Evolutionary conservation across 1,140 invertebrate species (phyloP).

Genomic region (Drosophila kikkawai): DNA sequence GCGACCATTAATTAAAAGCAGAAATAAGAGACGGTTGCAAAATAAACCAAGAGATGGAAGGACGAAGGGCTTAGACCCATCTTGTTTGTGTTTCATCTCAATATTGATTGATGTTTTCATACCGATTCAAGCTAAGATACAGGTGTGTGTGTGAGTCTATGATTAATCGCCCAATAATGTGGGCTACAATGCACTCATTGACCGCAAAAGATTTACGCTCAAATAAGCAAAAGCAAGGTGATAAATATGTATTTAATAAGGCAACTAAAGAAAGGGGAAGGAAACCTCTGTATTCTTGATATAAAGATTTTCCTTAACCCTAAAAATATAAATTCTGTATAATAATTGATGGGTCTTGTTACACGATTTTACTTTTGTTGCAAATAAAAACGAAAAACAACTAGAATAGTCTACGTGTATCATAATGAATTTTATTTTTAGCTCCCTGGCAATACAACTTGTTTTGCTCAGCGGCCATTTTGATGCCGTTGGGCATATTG

Average conservation of each 20-base stretch:
- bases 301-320: not conserved
- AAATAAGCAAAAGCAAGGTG: not conserved
- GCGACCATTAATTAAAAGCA: constrained; percentile 31
- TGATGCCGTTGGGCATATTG: constrained; percentile 58
- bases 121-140: constrained; percentile 5
- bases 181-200: constrained; percentile 32
- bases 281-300: not conserved
- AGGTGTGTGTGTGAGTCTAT: constrained; percentile 26
- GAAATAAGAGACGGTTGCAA: constrained; percentile 20
- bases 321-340: not conserved
- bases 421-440: constrained; percentile 48
- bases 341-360: no score
- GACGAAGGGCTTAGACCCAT: not conserved
- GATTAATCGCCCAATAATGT: constrained; percentile 37
- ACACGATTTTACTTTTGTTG: no score
- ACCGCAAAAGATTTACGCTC: not conserved
- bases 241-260: constrained; percentile 11
- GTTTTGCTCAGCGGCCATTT: constrained; percentile 65
- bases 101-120: constrained; percentile 44
- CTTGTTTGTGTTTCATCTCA: constrained; percentile 35
- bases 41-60: constrained; percentile 1
- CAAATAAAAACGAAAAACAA: not conserved
- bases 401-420: constrained; percentile 27
- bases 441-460: constrained; percentile 41
- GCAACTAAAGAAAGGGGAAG: not conserved